These are phyloP conservation scores for Setophaga petechia DNA, from an alignment of 2,113 vertebrate genomes.

Conservation along the genomic window DNA sequence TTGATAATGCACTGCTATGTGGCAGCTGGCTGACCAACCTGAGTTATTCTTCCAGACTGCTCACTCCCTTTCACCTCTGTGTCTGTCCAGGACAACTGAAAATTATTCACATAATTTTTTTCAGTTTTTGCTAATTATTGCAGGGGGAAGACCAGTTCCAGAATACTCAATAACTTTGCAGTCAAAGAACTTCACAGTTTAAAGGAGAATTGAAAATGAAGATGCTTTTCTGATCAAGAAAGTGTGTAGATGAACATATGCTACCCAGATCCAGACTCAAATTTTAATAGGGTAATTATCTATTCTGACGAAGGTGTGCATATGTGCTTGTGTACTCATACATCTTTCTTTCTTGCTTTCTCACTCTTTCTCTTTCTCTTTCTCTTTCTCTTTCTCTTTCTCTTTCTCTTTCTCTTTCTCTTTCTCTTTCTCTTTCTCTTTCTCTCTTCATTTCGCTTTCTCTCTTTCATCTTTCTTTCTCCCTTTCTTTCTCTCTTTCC, in stretches of 20 bases:
- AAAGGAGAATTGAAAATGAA: not conserved
- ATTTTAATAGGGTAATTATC: not conserved
- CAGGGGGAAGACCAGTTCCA: not conserved
- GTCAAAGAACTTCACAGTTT: not conserved
- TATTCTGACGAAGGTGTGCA: not conserved
- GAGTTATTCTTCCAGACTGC: not conserved
- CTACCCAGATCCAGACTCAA: not conserved
- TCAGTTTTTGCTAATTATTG: not conserved
- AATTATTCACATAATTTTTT: not conserved
- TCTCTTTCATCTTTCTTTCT: fast-evolving
- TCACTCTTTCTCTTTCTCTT: too few relatives aligned
- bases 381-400: fast-evolving
- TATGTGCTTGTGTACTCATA: not conserved
- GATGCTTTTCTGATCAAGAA: not conserved
- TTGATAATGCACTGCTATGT: not conserved
- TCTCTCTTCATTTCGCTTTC: too few relatives aligned
- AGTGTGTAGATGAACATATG: not conserved
- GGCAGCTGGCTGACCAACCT: not conserved
- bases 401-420: fast-evolving
- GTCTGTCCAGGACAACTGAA: not conserved
- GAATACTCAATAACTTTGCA: not conserved
- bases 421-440: too few relatives aligned
- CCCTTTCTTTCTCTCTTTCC: fast-evolving
- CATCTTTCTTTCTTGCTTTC: too few relatives aligned
- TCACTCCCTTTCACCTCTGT: not conserved